A percentile compares a stretch with the other conserved stretches of the same genome.
Evolutionary conservation across 2,888 invertebrate species (phyloP).

Genomic region (Tenthredo mesomela): DNA sequence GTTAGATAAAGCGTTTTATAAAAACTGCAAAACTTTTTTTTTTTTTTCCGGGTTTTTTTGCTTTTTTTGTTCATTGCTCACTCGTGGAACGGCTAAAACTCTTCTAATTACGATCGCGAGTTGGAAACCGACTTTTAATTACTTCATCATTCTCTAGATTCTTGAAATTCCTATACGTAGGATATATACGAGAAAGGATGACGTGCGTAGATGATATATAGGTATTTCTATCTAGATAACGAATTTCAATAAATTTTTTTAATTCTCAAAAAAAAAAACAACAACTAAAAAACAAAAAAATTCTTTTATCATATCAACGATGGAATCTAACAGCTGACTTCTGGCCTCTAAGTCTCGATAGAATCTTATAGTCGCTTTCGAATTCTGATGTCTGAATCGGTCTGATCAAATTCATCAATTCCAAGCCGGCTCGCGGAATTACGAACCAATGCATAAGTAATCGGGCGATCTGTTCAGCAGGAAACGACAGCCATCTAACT

Average conservation of each 20-base stretch:
- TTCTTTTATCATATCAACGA: background rate
- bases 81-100: constrained; percentile 39
- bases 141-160: constrained; percentile 25
- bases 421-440: constrained; percentile 20
- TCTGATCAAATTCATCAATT: constrained; percentile 47
- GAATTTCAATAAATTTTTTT: background rate
- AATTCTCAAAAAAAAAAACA: background rate
- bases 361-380: background rate
- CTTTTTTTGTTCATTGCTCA: background rate
- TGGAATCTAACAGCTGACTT: constrained; percentile 18
- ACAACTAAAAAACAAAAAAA: background rate
- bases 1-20: no score
- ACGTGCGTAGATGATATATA: background rate
- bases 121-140: constrained; percentile 36
- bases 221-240: background rate
- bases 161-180: constrained; percentile 21
- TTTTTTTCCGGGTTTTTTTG: background rate
- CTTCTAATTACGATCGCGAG: constrained; percentile 38
- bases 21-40: background rate
- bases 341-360: background rate
- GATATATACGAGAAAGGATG: background rate
- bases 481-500: constrained; percentile 8
- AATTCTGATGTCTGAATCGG: constrained; percentile 38
- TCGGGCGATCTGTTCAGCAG: constrained; percentile 23
- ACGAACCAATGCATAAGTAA: constrained; percentile 39